phyloP scores from a whole-genome alignment of 1,140 invertebrate genomes.

The Elysia chlorotica region DNA sequence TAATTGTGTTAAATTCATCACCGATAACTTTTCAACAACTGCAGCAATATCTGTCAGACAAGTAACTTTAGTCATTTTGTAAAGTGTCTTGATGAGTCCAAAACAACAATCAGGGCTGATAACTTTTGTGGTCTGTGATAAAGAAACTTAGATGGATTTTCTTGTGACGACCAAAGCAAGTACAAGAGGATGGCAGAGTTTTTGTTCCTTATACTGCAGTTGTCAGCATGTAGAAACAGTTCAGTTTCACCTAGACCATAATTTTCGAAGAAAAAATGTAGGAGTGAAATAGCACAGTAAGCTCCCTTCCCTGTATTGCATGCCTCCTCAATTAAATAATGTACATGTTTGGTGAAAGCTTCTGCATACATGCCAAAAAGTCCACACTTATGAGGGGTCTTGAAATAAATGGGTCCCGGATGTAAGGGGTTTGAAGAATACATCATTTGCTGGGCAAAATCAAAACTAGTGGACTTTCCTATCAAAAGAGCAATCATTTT shows the following conservation, averaged over 20 bases:
- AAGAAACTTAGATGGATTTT: conserved; percentile 27
- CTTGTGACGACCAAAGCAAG: conserved; percentile 25
- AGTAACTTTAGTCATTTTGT: conserved; percentile 5
- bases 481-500: not conserved
- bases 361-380: not conserved
- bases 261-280: conserved; percentile 18
- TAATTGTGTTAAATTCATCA: conserved; percentile 4
- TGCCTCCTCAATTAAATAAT: not conserved
- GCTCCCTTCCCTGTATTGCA: conserved; percentile 11
- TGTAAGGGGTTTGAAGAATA: not conserved
- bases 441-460: not conserved
- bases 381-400: not conserved
- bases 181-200: conserved; percentile 29
- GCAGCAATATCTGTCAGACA: conserved; percentile 17
- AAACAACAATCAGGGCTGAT: not conserved
- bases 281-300: conserved; percentile 15
- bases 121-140: conserved; percentile 25
- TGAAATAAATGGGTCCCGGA: not conserved
- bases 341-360: not conserved
- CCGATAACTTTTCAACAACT: conserved; percentile 8
- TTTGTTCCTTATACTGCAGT: conserved; percentile 33
- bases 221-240: conserved; percentile 25
- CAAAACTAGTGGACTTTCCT: not conserved
- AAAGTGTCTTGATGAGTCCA: conserved; percentile 10
- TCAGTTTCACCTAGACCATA: conserved; percentile 25